Percentiles rank a stretch among this genome's conserved stretches.
phyloP scores from a whole-genome alignment of 2,113 vertebrate genomes.

The Clinocottus analis region DNA sequence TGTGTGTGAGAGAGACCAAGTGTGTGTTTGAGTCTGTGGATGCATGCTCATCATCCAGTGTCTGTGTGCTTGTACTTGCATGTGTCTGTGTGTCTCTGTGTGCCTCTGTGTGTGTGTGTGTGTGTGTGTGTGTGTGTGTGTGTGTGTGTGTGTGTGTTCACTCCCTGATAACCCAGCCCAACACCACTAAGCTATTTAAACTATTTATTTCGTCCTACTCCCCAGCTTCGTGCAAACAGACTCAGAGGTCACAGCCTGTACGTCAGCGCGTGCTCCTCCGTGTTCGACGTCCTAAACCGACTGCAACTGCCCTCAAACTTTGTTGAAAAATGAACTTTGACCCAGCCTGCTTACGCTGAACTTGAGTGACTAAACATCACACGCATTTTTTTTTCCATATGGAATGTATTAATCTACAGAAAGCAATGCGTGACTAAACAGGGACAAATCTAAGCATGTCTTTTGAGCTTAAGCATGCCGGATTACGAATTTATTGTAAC shows the following conservation, averaged over 20 bases:
- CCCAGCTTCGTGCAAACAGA: conserved; percentile 21
- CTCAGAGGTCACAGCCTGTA: conserved; percentile 18
- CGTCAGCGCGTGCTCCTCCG: neutral
- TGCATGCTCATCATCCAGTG: conserved; percentile 38
- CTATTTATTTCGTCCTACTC: conserved; percentile 28
- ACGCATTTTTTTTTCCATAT: conserved; percentile 4
- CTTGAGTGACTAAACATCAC: conserved; percentile 23
- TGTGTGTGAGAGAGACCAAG: neutral
- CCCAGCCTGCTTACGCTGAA: neutral
- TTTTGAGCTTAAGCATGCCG: neutral
- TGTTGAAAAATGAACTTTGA: conserved; percentile 1
- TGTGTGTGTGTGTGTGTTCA: conserved; percentile 1
- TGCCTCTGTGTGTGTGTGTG: conserved; percentile 15
- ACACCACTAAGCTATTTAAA: conserved; percentile 42
- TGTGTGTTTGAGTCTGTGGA: conserved; percentile 14
- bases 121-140: conserved; percentile 12
- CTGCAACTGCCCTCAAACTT: conserved; percentile 9
- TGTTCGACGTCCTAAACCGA: conserved; percentile 7
- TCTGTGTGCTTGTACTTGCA: neutral
- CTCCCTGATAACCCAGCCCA: conserved; percentile 39
- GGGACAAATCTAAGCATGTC: conserved; percentile 3
- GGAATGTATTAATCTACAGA: conserved; percentile 4
- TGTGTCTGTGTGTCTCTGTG: neutral
- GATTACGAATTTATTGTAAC: conserved; percentile 13
- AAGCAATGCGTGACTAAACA: neutral